These are phyloP conservation scores for Synchiropus splendidus DNA, from an alignment of 2,113 vertebrate species.

Conservation along the genomic window DNA sequence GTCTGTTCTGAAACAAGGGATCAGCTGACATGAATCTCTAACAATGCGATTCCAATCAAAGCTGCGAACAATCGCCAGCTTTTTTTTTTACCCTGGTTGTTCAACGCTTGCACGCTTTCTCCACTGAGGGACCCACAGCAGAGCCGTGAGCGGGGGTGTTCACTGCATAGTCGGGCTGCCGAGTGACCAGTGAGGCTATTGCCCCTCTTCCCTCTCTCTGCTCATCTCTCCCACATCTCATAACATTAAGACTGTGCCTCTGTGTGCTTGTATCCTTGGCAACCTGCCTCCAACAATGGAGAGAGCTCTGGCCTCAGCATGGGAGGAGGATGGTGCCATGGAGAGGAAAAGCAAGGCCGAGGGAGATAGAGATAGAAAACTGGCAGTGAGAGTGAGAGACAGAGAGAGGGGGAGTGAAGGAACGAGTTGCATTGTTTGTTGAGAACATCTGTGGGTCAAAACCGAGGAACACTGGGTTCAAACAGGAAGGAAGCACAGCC, in stretches of 20 bases:
- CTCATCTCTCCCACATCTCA: constrained; percentile 53
- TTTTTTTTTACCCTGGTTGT: too few relatives aligned
- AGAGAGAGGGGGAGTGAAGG: constrained; percentile 18
- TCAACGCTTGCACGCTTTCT: constrained; percentile 29
- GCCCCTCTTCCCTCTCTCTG: constrained; percentile 29
- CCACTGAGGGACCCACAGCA: constrained; percentile 25
- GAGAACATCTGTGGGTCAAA: constrained; percentile 13
- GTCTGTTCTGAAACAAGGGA: too few relatives aligned
- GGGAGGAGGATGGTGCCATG: constrained; percentile 47
- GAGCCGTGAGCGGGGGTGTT: constrained; percentile 15
- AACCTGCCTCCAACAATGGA: constrained; percentile 64
- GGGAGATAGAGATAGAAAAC: constrained; percentile 40
- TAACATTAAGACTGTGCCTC: constrained; percentile 58
- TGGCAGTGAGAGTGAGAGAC: constrained; percentile 21
- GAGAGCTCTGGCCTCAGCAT: constrained; percentile 55
- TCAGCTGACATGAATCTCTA: too few relatives aligned
- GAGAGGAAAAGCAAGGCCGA: constrained; percentile 41
- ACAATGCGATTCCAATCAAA: too few relatives aligned
- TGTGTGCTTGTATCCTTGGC: constrained; percentile 65
- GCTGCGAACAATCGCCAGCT: too few relatives aligned
- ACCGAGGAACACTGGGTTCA: constrained; percentile 10
- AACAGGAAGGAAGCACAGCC: constrained; percentile 4
- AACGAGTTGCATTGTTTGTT: constrained; percentile 11
- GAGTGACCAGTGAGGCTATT: constrained; percentile 34
- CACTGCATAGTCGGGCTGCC: too few relatives aligned